A percentile compares a stretch with the other conserved stretches of the same genome.
Conservation (phyloP, 2,797 vertebrate species). For the Phoxinus dragarum region DNA sequence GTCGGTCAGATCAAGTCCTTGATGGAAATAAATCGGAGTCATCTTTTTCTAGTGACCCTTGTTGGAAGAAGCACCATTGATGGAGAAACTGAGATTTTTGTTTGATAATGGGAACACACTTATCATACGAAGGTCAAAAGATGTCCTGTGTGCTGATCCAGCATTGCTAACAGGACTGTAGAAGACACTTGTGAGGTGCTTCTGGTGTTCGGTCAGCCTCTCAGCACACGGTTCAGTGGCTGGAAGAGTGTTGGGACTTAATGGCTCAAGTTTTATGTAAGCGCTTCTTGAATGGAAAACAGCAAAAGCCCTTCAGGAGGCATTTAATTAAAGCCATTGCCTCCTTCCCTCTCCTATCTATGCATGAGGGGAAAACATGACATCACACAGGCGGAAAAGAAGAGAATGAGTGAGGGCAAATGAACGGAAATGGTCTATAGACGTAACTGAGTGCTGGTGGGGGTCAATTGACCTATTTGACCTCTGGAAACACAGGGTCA, state of each 20-base stretch:
- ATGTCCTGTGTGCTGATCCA: neutral
- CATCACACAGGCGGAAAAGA: neutral
- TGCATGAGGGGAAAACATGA: slow-evolving; percentile 17
- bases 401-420: neutral
- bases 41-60: slow-evolving; percentile 66
- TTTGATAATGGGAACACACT: neutral
- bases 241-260: slow-evolving; percentile 1
- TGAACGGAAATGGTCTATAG: slow-evolving; percentile 11
- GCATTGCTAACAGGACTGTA: neutral
- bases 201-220: neutral
- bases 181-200: slow-evolving; percentile 2
- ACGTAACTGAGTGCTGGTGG: neutral
- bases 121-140: neutral
- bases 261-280: slow-evolving; percentile 42
- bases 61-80: neutral
- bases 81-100: neutral
- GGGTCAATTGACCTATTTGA: slow-evolving; percentile 45
- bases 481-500: slow-evolving; percentile 34
- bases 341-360: slow-evolving; percentile 12
- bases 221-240: slow-evolving; percentile 22
- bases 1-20: slow-evolving; percentile 71
- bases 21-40: slow-evolving; percentile 65
- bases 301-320: slow-evolving; percentile 44
- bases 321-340: slow-evolving; percentile 45
- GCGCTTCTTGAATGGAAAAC: slow-evolving; percentile 39